Conservation (phyloP, 2,888 invertebrate genomes). For the Azorinus chamasolen region DNA sequence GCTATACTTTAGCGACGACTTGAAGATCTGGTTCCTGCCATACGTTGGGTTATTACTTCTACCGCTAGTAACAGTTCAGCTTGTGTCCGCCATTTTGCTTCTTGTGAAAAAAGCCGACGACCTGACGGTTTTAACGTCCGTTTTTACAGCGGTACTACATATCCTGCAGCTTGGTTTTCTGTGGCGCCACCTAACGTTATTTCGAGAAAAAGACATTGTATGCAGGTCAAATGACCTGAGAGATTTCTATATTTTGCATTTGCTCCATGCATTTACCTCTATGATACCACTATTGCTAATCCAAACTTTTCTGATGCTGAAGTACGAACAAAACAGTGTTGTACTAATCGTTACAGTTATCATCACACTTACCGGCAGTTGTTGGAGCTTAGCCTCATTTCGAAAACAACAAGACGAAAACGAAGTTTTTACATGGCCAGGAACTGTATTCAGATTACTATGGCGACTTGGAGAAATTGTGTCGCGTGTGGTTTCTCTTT, state of each 20-base stretch:
- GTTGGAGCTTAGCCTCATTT: slow-evolving; percentile 96
- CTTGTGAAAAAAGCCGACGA: slow-evolving; percentile 69
- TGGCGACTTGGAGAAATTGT: slow-evolving; percentile 95
- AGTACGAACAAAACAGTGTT: slow-evolving; percentile 85
- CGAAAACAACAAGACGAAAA: slow-evolving; percentile 88
- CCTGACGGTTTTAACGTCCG: slow-evolving; percentile 69
- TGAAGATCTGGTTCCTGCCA: slow-evolving; percentile 89
- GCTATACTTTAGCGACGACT: slow-evolving; percentile 81
- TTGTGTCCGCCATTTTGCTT: slow-evolving; percentile 87
- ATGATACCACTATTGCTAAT: slow-evolving; percentile 95
- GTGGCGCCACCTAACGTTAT: slow-evolving; percentile 92
- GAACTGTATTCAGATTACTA: slow-evolving; percentile 92
- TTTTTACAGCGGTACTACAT: slow-evolving; percentile 89
- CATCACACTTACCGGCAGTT: slow-evolving; percentile 93
- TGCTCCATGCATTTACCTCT: slow-evolving; percentile 95
- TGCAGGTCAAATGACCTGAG: slow-evolving; percentile 93
- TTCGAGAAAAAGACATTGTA: slow-evolving; percentile 93
- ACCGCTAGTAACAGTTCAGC: slow-evolving; percentile 90
- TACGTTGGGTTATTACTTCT: slow-evolving; percentile 91
- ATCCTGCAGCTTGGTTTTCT: slow-evolving; percentile 87
- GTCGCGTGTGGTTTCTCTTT: slow-evolving; percentile 91
- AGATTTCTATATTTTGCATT: slow-evolving; percentile 91
- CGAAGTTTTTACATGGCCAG: slow-evolving; percentile 91
- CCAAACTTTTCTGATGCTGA: slow-evolving; percentile 91
- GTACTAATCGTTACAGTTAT: slow-evolving; percentile 90